A percentile compares a stretch with the other conserved stretches of the same genome.
phyloP scores from a whole-genome alignment of 2,888 invertebrate genomes.

The Eristalinus aeneus region DNA sequence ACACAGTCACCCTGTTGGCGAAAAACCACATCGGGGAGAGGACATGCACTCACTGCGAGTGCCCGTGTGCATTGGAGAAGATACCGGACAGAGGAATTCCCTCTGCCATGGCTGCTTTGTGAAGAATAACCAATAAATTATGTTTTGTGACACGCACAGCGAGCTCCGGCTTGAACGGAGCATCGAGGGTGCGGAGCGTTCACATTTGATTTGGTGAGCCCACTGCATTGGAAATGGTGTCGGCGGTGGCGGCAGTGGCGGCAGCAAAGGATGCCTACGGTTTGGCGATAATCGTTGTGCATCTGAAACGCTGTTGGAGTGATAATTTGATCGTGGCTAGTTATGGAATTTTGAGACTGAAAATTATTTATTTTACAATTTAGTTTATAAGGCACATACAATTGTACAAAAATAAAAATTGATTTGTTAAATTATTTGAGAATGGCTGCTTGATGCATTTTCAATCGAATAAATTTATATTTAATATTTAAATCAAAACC shows the following conservation, averaged over 20 bases:
- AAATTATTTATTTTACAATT: not conserved
- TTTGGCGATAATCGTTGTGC: slow-evolving; percentile 28
- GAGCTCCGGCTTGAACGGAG: slow-evolving; percentile 68
- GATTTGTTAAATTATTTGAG: not conserved
- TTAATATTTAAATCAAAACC: too few relatives aligned
- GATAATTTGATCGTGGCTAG: not conserved
- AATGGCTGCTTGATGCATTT: not conserved
- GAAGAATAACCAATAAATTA: slow-evolving; percentile 69
- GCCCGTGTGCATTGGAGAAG: not conserved
- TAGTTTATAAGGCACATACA: not conserved
- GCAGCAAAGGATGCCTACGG: not conserved
- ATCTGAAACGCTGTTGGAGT: not conserved
- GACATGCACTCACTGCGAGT: slow-evolving; percentile 14
- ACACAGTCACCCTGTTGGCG: slow-evolving; percentile 27
- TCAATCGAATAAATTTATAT: too few relatives aligned
- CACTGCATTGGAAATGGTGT: not conserved
- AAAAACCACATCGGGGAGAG: slow-evolving; percentile 31
- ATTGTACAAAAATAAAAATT: not conserved
- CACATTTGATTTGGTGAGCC: slow-evolving; percentile 35
- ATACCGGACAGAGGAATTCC: slow-evolving; percentile 23
- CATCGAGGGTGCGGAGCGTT: slow-evolving; percentile 53
- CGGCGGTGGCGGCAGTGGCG: not conserved
- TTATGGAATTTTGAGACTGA: not conserved
- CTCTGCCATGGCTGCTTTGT: slow-evolving; percentile 57
- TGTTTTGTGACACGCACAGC: slow-evolving; percentile 65